Evolutionary conservation across 2,797 vertebrate species (phyloP).

Genomic region (Knipowitschia caucasica): DNA sequence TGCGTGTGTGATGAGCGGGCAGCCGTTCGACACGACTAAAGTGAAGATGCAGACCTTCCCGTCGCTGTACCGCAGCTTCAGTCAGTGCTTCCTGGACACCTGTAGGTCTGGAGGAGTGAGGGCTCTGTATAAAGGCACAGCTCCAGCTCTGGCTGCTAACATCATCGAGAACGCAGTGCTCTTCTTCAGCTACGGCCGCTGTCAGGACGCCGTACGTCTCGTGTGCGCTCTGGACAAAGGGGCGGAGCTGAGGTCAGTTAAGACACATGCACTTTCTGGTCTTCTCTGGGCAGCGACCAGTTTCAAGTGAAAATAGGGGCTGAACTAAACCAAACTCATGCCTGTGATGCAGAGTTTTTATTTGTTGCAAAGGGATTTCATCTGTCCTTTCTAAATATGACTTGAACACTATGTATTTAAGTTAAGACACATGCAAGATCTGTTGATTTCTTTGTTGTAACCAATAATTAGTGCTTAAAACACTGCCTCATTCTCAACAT

Average conservation of each 20-base stretch:
- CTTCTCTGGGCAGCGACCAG: too few species aligned
- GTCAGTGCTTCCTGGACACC: constrained; percentile 83
- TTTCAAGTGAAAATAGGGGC: too few species aligned
- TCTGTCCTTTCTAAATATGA: too few species aligned
- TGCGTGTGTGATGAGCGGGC: constrained; percentile 85
- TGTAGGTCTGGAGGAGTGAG: constrained; percentile 80
- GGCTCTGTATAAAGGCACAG: constrained; percentile 87
- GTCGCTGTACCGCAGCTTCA: constrained; percentile 78
- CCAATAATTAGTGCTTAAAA: too few species aligned
- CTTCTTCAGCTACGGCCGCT: constrained; percentile 90
- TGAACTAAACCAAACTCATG: too few species aligned
- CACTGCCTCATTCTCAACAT: too few species aligned
- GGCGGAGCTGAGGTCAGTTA: constrained; percentile 86
- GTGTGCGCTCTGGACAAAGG: constrained; percentile 72
- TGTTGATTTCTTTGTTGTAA: too few species aligned
- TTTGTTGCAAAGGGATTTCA: too few species aligned
- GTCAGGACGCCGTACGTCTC: constrained; percentile 83
- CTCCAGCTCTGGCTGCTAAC: constrained; percentile 85
- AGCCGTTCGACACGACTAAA: constrained; percentile 90
- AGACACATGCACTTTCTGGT: constrained; percentile 33
- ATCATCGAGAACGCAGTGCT: constrained; percentile 88
- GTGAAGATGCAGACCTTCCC: constrained; percentile 97
- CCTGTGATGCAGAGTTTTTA: too few species aligned
- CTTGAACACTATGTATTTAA: too few species aligned
- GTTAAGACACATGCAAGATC: too few species aligned